A percentile compares a stretch with the other conserved stretches of the same genome.
Conservation (phyloP, 2,797 vertebrate genomes). For the Lagodon rhomboides region DNA sequence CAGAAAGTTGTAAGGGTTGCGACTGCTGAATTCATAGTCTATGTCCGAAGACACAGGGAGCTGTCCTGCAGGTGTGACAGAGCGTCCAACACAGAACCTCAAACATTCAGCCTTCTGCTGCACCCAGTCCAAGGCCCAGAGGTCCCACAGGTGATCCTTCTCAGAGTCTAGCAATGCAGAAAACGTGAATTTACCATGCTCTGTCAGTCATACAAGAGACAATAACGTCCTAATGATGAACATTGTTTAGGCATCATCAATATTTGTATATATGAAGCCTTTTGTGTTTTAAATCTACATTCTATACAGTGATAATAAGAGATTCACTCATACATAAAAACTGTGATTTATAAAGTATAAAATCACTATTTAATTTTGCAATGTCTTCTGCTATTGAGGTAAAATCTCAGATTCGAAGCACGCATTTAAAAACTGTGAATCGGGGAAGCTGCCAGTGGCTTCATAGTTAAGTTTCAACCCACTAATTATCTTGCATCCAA, state of each 20-base stretch:
- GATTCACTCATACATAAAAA: not conserved
- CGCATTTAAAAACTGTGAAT: not conserved
- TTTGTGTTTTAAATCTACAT: not conserved
- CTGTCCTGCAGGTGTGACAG: constrained; percentile 82
- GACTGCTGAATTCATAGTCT: constrained; percentile 88
- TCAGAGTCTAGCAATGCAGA: constrained; percentile 72
- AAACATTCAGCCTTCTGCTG: constrained; percentile 92
- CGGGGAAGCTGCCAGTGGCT: not conserved
- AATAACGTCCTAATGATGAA: not conserved
- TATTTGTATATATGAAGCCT: not conserved
- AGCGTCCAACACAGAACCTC: constrained; percentile 86
- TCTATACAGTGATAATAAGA: not conserved
- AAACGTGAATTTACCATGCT: not conserved
- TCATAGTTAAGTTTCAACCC: constrained; percentile 5
- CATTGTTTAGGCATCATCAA: not conserved
- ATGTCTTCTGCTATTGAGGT: not conserved
- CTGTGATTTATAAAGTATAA: too few species aligned
- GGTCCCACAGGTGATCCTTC: constrained; percentile 77
- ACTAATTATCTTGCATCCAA: constrained; percentile 13
- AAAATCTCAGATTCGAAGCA: not conserved
- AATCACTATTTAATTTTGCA: not conserved
- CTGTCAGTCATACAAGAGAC: not conserved
- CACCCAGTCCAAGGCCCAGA: constrained; percentile 86
- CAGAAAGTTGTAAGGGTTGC: constrained; percentile 96
- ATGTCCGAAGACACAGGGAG: constrained; percentile 88